These are phyloP conservation scores for Gymnoscopelus microlampas DNA, from an alignment of 2,797 vertebrate species.

Conservation along the genomic window DNA sequence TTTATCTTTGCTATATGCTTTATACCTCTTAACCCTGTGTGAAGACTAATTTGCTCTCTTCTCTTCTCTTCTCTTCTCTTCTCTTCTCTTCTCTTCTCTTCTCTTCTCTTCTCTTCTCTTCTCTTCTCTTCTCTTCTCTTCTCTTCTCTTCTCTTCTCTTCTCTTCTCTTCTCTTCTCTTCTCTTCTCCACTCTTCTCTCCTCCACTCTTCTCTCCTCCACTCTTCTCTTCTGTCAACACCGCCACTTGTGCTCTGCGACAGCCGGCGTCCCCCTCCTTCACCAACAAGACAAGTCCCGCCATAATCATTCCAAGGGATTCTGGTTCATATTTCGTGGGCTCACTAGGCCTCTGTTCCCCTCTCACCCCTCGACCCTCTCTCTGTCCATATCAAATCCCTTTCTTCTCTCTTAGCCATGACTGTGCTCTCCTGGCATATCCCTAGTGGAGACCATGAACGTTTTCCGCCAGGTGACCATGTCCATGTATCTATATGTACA, in stretches of 20 bases:
- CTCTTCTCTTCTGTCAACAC: not conserved
- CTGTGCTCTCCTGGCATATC: conserved; percentile 66
- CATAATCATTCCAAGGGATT: conserved; percentile 61
- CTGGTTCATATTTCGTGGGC: conserved; percentile 17
- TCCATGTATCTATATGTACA: conserved; percentile 80
- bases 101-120: conserved; percentile 3
- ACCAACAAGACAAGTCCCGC: conserved; percentile 82
- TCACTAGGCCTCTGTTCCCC: not conserved
- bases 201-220: conserved; percentile 13
- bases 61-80: conserved; percentile 6
- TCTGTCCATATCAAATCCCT: conserved; percentile 9
- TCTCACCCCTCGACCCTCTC: conserved; percentile 13
- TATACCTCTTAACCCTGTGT: not conserved
- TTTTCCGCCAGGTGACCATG: conserved; percentile 74
- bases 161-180: conserved; percentile 14
- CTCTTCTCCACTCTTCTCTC: conserved; percentile 30
- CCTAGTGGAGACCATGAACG: conserved; percentile 67
- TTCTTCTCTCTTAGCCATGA: conserved; percentile 58
- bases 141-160: not conserved
- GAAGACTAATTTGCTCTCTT: conserved; percentile 5
- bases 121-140: not conserved
- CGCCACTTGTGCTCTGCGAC: not conserved
- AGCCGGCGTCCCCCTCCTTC: conserved; percentile 84
- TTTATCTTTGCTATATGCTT: not conserved
- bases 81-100: conserved; percentile 16